Conservation (phyloP, 2,797 vertebrate species). For the Gymnopithys bicolor region DNA sequence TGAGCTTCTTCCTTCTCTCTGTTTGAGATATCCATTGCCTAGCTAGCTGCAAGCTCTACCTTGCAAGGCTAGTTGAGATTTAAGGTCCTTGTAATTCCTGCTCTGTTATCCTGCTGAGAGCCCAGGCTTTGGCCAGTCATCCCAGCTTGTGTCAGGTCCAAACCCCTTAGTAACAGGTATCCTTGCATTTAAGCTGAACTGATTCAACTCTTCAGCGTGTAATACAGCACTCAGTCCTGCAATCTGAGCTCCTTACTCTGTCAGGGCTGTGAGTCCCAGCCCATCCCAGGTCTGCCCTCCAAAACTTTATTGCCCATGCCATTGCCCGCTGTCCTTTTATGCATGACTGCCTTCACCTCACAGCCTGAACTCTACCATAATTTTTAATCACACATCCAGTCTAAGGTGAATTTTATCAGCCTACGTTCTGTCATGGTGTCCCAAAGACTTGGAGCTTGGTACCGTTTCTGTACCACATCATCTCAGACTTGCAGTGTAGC, state of each 20-base stretch:
- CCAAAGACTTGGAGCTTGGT: background rate
- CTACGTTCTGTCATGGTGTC: background rate
- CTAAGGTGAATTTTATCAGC: background rate
- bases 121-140: background rate
- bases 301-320: background rate
- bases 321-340: background rate
- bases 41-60: background rate
- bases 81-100: background rate
- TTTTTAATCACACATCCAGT: background rate
- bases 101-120: background rate
- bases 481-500: background rate
- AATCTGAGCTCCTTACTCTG: background rate
- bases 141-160: background rate
- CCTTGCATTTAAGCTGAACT: background rate
- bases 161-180: background rate
- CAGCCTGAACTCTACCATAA: background rate
- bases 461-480: fast-evolving
- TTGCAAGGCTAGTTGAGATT: background rate
- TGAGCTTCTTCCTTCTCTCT: background rate
- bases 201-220: background rate
- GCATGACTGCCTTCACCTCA: background rate
- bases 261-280: background rate
- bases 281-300: background rate
- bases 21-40: background rate
- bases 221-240: background rate